Evolutionary conservation across 1,140 invertebrate species (phyloP).

Genomic region (Phortica variegata): DNA sequence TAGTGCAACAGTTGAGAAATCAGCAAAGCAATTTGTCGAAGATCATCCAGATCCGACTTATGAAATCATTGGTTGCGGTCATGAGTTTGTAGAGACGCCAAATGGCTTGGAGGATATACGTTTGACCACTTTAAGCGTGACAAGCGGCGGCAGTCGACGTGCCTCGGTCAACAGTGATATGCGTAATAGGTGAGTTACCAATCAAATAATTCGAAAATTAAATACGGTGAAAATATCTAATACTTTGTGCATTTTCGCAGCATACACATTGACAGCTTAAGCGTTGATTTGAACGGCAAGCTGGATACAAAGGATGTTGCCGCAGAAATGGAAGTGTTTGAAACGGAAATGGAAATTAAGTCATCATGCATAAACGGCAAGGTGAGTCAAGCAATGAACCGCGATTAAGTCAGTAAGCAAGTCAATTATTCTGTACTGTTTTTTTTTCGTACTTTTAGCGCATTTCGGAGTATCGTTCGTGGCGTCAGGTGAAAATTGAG

Average conservation of each 20-base stretch:
- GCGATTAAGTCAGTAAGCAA: no score
- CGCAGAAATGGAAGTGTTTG: conserved; percentile 52
- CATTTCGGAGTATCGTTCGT: conserved; percentile 55
- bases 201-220: no score
- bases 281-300: conserved; percentile 28
- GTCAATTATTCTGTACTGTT: no score
- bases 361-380: conserved; percentile 55
- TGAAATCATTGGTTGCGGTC: conserved; percentile 41
- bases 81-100: conserved; percentile 43
- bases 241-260: conserved; percentile 10
- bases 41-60: conserved; percentile 51
- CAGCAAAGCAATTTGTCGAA: conserved; percentile 38
- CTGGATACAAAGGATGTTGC: conserved; percentile 51
- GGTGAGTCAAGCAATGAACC: conserved; percentile 18
- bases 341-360: conserved; percentile 54
- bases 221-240: no score
- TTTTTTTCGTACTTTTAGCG: conserved; percentile 25
- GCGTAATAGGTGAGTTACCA: conserved; percentile 37
- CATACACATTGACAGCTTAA: conserved; percentile 40
- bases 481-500: conserved; percentile 53
- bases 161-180: conserved; percentile 50
- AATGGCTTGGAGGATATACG: conserved; percentile 44
- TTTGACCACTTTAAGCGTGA: conserved; percentile 8
- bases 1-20: conserved; percentile 33
- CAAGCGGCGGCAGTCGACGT: conserved; percentile 30